Percentiles rank a stretch among this genome's conserved stretches.
These are phyloP conservation scores for Apomyelois bistriatella DNA, from an alignment of 2,888 invertebrate genomes.

Conservation along the genomic window DNA sequence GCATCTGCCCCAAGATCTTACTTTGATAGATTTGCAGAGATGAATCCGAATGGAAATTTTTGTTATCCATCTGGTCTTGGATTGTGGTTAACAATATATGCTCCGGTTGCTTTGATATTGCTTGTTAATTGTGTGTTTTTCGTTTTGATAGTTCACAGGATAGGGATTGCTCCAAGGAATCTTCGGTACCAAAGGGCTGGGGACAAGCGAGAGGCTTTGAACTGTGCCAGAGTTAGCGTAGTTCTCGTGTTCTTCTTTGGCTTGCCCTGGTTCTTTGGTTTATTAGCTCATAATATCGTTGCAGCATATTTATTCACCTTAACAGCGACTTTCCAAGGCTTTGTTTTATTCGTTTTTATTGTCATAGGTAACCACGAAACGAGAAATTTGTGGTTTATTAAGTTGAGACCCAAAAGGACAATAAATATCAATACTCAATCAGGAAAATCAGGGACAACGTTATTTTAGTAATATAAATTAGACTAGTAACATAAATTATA, in stretches of 20 bases:
- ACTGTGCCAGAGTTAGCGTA: slow-evolving; percentile 80
- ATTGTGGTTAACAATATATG: slow-evolving; percentile 56
- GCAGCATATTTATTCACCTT: slow-evolving; percentile 79
- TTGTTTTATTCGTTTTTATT: slow-evolving; percentile 81
- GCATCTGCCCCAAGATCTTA: slow-evolving; percentile 44
- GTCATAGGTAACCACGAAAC: slow-evolving; percentile 80
- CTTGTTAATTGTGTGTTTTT: slow-evolving; percentile 63
- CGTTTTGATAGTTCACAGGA: slow-evolving; percentile 54
- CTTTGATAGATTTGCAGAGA: slow-evolving; percentile 26
- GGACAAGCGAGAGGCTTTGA: slow-evolving; percentile 42
- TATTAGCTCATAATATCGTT: slow-evolving; percentile 64
- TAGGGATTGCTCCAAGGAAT: slow-evolving; percentile 33
- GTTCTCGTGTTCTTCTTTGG: slow-evolving; percentile 81
- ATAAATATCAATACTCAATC: no score
- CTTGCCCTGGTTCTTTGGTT: slow-evolving; percentile 81
- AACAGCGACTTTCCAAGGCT: slow-evolving; percentile 79
- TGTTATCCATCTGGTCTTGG: slow-evolving; percentile 57
- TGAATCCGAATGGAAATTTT: slow-evolving; percentile 37
- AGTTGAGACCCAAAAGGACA: no score
- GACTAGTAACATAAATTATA: no score
- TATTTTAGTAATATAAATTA: no score
- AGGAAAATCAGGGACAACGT: no score
- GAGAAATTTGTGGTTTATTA: slow-evolving; percentile 75
- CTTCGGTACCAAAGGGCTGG: slow-evolving; percentile 39
- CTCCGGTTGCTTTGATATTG: slow-evolving; percentile 57